Evolutionary conservation across 2,888 invertebrate species (phyloP).

Genomic region (Rhingia campestris): DNA sequence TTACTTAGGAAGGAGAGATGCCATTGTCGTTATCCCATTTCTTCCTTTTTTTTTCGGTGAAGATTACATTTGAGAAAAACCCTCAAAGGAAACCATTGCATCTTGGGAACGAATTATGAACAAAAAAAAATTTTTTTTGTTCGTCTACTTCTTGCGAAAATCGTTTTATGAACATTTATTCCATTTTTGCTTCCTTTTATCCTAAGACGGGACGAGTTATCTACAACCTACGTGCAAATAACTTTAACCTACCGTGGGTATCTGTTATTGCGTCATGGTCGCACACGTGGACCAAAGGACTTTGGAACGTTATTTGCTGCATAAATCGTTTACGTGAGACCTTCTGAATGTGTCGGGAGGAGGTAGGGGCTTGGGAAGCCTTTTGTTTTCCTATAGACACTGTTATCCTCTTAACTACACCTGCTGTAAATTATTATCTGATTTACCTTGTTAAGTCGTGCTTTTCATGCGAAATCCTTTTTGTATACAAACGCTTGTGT

Average conservation of each 20-base stretch:
- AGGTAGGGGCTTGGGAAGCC: not conserved
- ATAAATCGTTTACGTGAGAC: conserved; percentile 60
- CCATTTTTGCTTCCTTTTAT: not conserved
- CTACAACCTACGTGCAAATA: conserved; percentile 55
- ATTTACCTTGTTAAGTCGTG: conserved; percentile 18
- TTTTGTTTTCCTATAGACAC: conserved; percentile 12
- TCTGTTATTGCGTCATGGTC: conserved; percentile 9
- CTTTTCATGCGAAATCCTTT: conserved; percentile 11
- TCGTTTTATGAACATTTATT: conserved; percentile 62
- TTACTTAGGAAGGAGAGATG: conserved; percentile 11
- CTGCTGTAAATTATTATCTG: conserved; percentile 35
- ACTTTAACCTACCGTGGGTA: conserved; percentile 41
- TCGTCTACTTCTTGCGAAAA: not conserved
- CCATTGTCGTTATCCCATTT: not conserved
- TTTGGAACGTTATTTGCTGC: conserved; percentile 23
- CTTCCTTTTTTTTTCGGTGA: not conserved
- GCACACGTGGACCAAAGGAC: conserved; percentile 6
- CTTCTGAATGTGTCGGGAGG: not conserved
- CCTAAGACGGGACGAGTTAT: conserved; percentile 27
- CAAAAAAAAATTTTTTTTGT: not conserved
- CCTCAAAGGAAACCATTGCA: conserved; percentile 25
- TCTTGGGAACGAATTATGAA: conserved; percentile 32
- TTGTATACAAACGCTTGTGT: not conserved
- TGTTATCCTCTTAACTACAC: conserved; percentile 51
- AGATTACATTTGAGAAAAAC: conserved; percentile 26